Conservation (phyloP, 1,140 invertebrate species). For the Chymomyza costata region DNA sequence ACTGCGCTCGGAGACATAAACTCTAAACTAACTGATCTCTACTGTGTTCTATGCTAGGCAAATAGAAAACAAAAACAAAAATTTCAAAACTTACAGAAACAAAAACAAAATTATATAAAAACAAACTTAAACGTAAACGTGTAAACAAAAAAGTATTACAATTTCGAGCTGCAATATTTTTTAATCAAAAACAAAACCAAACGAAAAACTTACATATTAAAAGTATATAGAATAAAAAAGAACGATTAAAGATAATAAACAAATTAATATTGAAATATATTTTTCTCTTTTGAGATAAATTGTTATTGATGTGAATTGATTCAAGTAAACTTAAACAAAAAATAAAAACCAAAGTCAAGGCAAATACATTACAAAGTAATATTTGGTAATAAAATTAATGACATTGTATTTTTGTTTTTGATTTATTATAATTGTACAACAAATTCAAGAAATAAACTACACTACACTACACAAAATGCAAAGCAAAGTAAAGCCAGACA, state of each 20-base stretch:
- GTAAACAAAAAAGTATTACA: slow-evolving; percentile 61
- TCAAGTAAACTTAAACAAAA: slow-evolving; percentile 44
- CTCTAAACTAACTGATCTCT: slow-evolving; percentile 52
- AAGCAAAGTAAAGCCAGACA: slow-evolving; percentile 57
- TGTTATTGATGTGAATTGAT: slow-evolving; percentile 68
- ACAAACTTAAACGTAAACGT: slow-evolving; percentile 20
- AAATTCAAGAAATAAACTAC: slow-evolving; percentile 31
- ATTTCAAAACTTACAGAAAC: not conserved
- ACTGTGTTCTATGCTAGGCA: slow-evolving; percentile 50
- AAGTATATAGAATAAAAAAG: slow-evolving; percentile 30
- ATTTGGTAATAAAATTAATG: slow-evolving; percentile 35
- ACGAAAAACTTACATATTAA: slow-evolving; percentile 11
- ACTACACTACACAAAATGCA: slow-evolving; percentile 51
- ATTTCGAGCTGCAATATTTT: slow-evolving; percentile 72
- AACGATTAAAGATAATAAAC: slow-evolving; percentile 56
- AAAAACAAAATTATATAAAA: slow-evolving; percentile 27
- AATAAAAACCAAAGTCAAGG: slow-evolving; percentile 16
- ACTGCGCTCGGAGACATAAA: not conserved
- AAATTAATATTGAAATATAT: slow-evolving; percentile 56
- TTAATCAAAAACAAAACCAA: slow-evolving; percentile 52
- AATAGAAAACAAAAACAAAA: slow-evolving; percentile 12
- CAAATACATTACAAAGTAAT: slow-evolving; percentile 57
- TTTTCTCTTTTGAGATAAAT: slow-evolving; percentile 71
- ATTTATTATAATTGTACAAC: slow-evolving; percentile 62
- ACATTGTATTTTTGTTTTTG: slow-evolving; percentile 56